These are phyloP conservation scores for Pogonophryne albipinna DNA, from an alignment of 2,797 vertebrate species.

Conservation along the genomic window DNA sequence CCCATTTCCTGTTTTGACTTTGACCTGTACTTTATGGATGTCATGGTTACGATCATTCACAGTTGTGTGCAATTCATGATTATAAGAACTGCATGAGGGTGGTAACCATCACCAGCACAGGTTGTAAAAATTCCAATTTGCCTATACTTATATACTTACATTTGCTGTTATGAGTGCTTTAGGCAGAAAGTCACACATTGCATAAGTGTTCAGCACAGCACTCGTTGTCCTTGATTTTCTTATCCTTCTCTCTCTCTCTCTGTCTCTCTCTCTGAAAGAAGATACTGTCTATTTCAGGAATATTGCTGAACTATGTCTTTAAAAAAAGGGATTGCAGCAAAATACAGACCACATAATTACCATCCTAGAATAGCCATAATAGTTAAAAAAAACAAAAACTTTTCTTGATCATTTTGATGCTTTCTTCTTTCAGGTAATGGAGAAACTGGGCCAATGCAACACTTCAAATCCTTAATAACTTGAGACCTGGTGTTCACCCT, in stretches of 20 bases:
- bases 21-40: too few species aligned
- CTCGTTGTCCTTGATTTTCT: not conserved
- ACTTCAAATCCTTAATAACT: constrained; percentile 6
- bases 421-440: not conserved
- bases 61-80: too few species aligned
- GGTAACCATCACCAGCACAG: too few species aligned
- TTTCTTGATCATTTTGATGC: not conserved
- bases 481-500: constrained; percentile 10
- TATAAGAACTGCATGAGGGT: too few species aligned
- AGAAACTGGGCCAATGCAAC: constrained; percentile 22
- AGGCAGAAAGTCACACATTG: too few species aligned
- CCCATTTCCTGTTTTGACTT: too few species aligned
- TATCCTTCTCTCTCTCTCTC: not conserved
- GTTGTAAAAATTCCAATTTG: too few species aligned
- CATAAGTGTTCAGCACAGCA: too few species aligned
- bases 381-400: not conserved
- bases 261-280: not conserved
- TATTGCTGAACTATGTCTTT: not conserved
- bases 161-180: too few species aligned
- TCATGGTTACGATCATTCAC: too few species aligned
- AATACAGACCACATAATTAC: not conserved
- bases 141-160: too few species aligned
- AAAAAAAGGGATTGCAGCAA: not conserved
- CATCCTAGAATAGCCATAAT: not conserved
- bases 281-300: not conserved